These are phyloP conservation scores for Poeciliopsis prolifica DNA, from an alignment of 2,113 vertebrate genomes.

Conservation along the genomic window DNA sequence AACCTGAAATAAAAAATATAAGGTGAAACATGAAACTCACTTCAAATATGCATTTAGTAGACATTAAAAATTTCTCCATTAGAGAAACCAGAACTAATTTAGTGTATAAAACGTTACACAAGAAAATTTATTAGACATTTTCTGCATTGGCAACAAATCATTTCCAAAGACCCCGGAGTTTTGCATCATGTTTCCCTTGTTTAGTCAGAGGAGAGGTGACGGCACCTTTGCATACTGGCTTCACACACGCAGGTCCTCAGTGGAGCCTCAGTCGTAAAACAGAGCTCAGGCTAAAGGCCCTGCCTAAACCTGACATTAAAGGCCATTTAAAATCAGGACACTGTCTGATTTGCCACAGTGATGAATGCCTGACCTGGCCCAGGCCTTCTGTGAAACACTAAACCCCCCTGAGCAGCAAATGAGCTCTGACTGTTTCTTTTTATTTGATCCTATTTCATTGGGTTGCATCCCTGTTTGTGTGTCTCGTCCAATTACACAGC, in stretches of 20 bases:
- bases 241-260: conserved; percentile 43
- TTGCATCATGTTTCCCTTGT: neutral
- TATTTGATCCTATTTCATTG: conserved; percentile 76
- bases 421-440: conserved; percentile 77
- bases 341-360: conserved; percentile 76
- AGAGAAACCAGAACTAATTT: neutral
- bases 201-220: neutral
- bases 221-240: conserved; percentile 14
- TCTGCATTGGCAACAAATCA: neutral
- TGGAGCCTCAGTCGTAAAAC: conserved; percentile 61
- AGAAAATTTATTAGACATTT: neutral
- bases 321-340: conserved; percentile 74
- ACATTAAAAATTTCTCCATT: neutral
- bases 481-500: conserved; percentile 58
- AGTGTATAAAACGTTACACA: neutral
- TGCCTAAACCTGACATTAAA: conserved; percentile 75
- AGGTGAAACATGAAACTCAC: conserved; percentile 1
- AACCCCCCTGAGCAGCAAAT: conserved; percentile 76
- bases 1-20: conserved; percentile 16
- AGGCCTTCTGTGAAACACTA: conserved; percentile 77
- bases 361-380: conserved; percentile 67
- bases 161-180: neutral
- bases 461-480: conserved; percentile 54
- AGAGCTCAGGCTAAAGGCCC: conserved; percentile 70
- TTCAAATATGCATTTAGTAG: conserved; percentile 4